These are phyloP conservation scores for Oligia fasciuncula DNA, from an alignment of 2,888 invertebrate genomes.

Conservation along the genomic window DNA sequence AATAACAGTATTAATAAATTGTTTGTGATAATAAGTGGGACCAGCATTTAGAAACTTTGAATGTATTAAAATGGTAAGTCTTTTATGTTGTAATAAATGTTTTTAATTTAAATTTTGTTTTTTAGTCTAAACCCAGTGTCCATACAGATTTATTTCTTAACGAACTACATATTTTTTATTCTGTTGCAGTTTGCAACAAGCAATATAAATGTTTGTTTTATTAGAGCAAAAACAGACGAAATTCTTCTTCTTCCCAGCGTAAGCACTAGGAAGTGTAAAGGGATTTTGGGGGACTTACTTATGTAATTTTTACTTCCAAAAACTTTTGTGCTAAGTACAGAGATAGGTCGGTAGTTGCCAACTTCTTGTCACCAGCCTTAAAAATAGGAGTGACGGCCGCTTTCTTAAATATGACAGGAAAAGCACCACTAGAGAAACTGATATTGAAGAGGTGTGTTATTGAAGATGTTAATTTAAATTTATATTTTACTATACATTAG, in stretches of 20 bases:
- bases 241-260: no score
- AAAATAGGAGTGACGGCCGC: not conserved
- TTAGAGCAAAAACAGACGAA: conserved; percentile 12
- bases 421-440: not conserved
- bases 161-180: not conserved
- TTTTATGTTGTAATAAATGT: conserved; percentile 45
- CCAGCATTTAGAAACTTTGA: conserved; percentile 29
- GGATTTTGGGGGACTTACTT: no score
- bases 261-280: no score
- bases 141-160: conserved; percentile 2
- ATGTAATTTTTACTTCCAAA: no score
- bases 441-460: not conserved
- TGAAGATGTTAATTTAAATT: not conserved
- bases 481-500: not conserved
- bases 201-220: conserved; percentile 9
- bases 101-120: not conserved
- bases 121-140: not conserved
- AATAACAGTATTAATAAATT: conserved; percentile 28
- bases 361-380: not conserved
- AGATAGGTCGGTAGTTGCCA: not conserved
- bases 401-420: not conserved
- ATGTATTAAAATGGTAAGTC: conserved; percentile 53
- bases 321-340: not conserved
- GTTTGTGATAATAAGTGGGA: conserved; percentile 43
- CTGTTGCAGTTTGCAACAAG: conserved; percentile 2